Evolutionary conservation across 2,797 vertebrate species (phyloP), one percentile per base, ranked within the genome.

Genomic region (Orestias chungarensis): DNA sequence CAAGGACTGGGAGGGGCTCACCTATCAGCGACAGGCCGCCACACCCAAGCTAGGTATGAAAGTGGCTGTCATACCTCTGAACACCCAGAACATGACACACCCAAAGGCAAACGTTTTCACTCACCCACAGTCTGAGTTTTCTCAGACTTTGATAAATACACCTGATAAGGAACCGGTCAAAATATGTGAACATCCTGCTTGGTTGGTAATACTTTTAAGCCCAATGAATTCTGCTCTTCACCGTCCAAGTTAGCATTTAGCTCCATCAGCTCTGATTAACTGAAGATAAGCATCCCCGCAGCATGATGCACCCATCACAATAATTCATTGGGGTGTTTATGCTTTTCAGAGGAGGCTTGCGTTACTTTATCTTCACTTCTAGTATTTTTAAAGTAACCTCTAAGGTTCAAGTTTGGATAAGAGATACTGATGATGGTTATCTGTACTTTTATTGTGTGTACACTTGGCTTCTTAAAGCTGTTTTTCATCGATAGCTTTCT

Each of bases 21-120:
- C 42, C 54, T 76, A 72, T 87, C 66, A 71, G 73, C 71, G 52
- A 68, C 9, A 6, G 44, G 61, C 3, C 47, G 87, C 79, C 86
- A 87, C 93, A 83, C 92, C 92, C 82, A 27, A 11, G 17, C 14
- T 1, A 68, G 67, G 67, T 68, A 68, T 68, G 67, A 68, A 42
- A 54, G 23, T 14, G 76, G 87, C 78, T 89, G 78, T 86, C 86
- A 91, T 90, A 83, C 83, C 73, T 90, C 67, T 71, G 38, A 70
- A 74, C 44, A 14, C 14, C 18, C 38, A 67, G 64, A 66, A 70
- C 73, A 52, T 0, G 76, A 7, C 90, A 89, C 89, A 72, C 90
- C 92, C 80, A 77, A 3, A 14, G n/a, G 73, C 70, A 49, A 65
- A 40, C 15, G n/a, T 42, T 74, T 20, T 23, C 11, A 3, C n/a